Evolutionary conservation across 2,113 vertebrate species (phyloP), one percentile per base, ranked within the genome.

Genomic region (Motacilla alba): DNA sequence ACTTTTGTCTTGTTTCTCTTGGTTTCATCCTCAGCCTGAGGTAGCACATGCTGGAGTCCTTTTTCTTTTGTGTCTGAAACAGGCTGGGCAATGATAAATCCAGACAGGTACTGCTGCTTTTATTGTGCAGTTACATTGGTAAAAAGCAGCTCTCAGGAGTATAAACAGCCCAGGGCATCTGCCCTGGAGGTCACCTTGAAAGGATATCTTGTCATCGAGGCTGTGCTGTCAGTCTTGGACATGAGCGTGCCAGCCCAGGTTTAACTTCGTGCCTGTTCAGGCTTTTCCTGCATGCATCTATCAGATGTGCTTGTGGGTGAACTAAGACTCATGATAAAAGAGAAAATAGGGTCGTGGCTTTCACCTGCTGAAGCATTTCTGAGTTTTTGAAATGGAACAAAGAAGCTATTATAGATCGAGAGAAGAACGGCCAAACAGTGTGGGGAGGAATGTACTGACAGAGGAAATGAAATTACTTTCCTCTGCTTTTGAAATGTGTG

Each of bases 171-270:
- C 15, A 2, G 75, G 79, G 91, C 88, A 46, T 1, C 15, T 93
- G 90, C 83, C 90, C 83, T 39, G 64, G 74, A 44, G 92, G 79
- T 93, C 95, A 90, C 94, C 93, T 96, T 96, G 94, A 30, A 80
- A 88, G 53, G 75, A 35, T 58, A n/a, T 77, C 72, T 94, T 95
- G 82, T 86, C 77, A 59, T 72, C 30, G 1, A 0, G 30, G 68
- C 94, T 83, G 74, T 17, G 8, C 77, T 83, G 87, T 69, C 72
- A 70, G 55, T 26, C 59, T 56, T 21, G 66, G 82, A 60, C 86
- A 20, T 3, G 46, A 94, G 56, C 91, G 68, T 69, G 87, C 75
- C 87, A 90, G 81, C 83, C 95, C 83, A 26, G 60, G 44, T 83
- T 95, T 83, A 41, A 21, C 68, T 86, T 81, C 23, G 6, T 91